phyloP scores from a whole-genome alignment of 1,140 invertebrate species.

The Penaeus chinensis region DNA sequence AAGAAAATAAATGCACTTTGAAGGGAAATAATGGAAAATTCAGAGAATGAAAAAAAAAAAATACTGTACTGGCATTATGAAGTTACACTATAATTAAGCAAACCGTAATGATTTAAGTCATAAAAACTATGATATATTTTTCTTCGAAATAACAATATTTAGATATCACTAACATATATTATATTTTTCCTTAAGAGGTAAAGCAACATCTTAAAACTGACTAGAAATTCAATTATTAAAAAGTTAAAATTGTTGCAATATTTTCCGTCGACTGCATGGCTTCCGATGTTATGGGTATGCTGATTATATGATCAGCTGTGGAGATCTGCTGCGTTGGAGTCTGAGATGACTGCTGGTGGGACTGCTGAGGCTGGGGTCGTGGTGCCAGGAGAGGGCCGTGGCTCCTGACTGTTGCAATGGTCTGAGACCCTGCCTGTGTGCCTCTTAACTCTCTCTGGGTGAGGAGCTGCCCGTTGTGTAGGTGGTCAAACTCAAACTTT shows the following conservation, averaged over 20 bases:
- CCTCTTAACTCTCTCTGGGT: conserved; percentile 30
- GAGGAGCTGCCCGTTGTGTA: conserved; percentile 70
- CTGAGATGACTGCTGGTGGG: conserved; percentile 38
- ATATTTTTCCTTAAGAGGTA: background rate
- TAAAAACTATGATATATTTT: too few species aligned
- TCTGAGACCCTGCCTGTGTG: conserved; percentile 2
- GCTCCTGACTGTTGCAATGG: conserved; percentile 13
- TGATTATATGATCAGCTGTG: conserved; percentile 48
- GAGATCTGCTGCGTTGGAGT: conserved; percentile 24
- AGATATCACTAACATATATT: too few species aligned
- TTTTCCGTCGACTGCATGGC: conserved; percentile 45
- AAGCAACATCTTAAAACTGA: background rate
- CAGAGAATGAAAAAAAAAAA: too few species aligned
- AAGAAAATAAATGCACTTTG: too few species aligned
- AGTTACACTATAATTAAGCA: too few species aligned
- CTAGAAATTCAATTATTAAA: conserved; percentile 6
- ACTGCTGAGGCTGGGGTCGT: conserved; percentile 38
- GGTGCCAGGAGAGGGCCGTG: conserved; percentile 49
- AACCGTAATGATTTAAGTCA: too few species aligned
- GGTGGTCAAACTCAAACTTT: conserved; percentile 77
- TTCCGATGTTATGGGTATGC: conserved; percentile 54
- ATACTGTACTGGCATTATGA: too few species aligned
- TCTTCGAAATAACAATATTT: too few species aligned
- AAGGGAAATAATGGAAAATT: too few species aligned
- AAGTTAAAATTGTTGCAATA: conserved; percentile 51